Conservation (phyloP, 2,113 vertebrate genomes). For the Oncorhynchus mykiss region DNA sequence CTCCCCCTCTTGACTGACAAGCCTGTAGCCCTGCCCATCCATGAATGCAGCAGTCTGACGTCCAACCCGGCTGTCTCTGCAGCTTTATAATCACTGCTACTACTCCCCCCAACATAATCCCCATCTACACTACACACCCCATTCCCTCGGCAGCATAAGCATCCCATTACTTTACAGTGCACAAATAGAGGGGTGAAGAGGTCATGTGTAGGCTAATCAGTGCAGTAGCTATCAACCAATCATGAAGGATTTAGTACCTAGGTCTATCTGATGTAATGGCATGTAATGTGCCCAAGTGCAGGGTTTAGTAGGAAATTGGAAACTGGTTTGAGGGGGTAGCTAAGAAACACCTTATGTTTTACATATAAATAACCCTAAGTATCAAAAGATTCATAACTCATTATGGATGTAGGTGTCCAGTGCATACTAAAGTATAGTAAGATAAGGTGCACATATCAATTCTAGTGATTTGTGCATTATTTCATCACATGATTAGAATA, state of each 20-base stretch:
- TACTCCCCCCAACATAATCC: conserved; percentile 33
- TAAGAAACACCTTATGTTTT: background rate
- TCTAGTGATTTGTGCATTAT: background rate
- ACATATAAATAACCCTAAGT: no score
- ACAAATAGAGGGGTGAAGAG: background rate
- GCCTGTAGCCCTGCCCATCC: conserved; percentile 49
- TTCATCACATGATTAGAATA: background rate
- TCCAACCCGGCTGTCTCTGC: conserved; percentile 40
- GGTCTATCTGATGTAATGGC: background rate
- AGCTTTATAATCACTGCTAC: conserved; percentile 55
- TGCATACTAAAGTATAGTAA: background rate
- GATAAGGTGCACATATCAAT: background rate
- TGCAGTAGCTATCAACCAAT: conserved; percentile 8
- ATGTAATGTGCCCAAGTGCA: no score
- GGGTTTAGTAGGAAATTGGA: background rate
- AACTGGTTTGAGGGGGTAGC: background rate
- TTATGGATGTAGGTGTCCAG: no score
- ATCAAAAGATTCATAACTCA: no score
- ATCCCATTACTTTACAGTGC: background rate
- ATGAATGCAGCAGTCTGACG: conserved; percentile 64
- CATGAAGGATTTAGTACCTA: background rate
- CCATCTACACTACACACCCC: background rate
- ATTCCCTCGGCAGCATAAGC: background rate
- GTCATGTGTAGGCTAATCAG: background rate
- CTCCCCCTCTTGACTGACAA: conserved; percentile 53